Conservation (phyloP, 1,140 invertebrate species). For the Ceratina japonica region DNA sequence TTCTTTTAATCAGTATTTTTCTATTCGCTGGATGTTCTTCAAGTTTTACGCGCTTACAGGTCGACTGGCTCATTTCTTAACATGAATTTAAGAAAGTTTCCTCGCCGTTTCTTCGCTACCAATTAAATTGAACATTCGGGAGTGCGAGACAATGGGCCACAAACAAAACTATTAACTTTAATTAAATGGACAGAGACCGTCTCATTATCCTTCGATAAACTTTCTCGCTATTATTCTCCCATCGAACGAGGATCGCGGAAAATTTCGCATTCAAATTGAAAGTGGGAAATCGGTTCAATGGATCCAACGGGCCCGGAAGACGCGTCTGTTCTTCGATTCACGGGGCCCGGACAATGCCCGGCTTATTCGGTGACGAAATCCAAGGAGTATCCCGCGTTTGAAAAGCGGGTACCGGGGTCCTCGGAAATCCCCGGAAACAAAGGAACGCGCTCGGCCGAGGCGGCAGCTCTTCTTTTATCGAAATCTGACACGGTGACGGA, state of each 20-base stretch:
- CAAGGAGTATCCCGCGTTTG: neutral
- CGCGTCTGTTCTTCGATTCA: constrained; percentile 2
- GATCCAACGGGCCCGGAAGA: neutral
- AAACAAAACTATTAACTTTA: neutral
- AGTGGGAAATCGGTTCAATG: neutral
- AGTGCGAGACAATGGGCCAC: too few relatives aligned
- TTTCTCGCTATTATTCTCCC: neutral
- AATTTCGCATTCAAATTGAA: constrained; percentile 7
- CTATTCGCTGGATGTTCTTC: too few relatives aligned
- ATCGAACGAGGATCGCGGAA: neutral
- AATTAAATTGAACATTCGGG: too few relatives aligned
- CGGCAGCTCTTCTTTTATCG: constrained; percentile 24
- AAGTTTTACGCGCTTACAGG: too few relatives aligned
- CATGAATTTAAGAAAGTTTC: too few relatives aligned
- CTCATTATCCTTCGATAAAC: neutral
- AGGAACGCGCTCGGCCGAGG: constrained; percentile 10
- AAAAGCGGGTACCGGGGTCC: neutral
- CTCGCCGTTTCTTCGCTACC: too few relatives aligned
- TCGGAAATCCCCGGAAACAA: constrained; percentile 42
- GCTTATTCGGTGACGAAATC: constrained; percentile 6
- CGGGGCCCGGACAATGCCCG: constrained; percentile 3
- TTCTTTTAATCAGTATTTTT: too few relatives aligned
- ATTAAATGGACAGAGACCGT: neutral
- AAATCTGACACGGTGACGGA: constrained; percentile 37
- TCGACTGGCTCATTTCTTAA: too few relatives aligned